These are phyloP conservation scores for Fistularia commersonii DNA, from an alignment of 2,797 vertebrate species.

Conservation along the genomic window DNA sequence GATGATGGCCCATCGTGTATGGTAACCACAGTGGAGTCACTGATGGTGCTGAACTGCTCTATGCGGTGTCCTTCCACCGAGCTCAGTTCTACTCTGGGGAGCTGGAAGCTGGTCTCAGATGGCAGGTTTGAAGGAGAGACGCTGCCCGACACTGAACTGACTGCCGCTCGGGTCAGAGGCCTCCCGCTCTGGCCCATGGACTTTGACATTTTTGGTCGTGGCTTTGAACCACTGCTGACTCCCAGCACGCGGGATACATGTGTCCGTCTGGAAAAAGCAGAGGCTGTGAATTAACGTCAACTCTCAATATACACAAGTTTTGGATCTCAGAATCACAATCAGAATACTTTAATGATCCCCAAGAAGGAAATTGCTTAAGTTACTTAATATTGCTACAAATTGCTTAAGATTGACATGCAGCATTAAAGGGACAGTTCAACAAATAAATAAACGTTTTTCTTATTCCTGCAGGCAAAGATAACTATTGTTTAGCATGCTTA, in stretches of 20 bases:
- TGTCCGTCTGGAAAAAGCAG: constrained; percentile 53
- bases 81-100: constrained; percentile 53
- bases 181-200: constrained; percentile 51
- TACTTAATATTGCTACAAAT: too few relatives aligned
- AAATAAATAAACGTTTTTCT: too few relatives aligned
- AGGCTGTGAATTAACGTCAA: neutral
- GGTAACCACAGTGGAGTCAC: constrained; percentile 64
- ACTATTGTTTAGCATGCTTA: too few relatives aligned
- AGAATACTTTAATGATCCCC: too few relatives aligned
- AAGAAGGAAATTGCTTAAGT: too few relatives aligned
- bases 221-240: constrained; percentile 51
- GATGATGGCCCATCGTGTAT: constrained; percentile 49
- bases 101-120: constrained; percentile 42
- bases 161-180: constrained; percentile 43
- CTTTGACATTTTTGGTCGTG: constrained; percentile 56
- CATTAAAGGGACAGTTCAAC: too few relatives aligned
- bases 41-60: constrained; percentile 62
- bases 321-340: too few relatives aligned
- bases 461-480: too few relatives aligned
- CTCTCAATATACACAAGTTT: neutral
- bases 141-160: constrained; percentile 49
- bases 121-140: constrained; percentile 13
- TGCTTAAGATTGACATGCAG: too few relatives aligned
- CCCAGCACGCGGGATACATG: constrained; percentile 70
- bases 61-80: constrained; percentile 41